Base-by-base conservation (phyloP, 2,113 vertebrate genomes). In the Brachyhypopomus occidentalis region DNA sequence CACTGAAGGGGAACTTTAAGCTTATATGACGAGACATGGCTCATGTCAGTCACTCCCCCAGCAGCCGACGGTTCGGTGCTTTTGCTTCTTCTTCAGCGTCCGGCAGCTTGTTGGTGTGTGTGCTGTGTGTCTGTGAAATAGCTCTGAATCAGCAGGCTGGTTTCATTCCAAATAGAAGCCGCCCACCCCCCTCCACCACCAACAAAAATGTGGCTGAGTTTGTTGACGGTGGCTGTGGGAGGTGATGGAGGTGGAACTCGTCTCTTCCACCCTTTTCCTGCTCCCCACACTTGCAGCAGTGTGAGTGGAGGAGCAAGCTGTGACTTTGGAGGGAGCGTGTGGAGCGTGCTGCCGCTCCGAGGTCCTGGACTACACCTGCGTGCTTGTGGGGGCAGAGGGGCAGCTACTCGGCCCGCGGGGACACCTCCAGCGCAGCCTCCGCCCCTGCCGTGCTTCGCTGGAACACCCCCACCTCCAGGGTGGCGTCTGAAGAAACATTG, bases 341-440 rank as follows among this genome's bases (percentile, higher is more conserved):
- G 78, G 67, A 78, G 78, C n/a, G n/a, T n/a, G n/a, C 78, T 45
- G 70, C 38, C 56, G 36, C n/a, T 7, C 23, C 63, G 22, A 16
- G 23, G 14, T 64, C 41, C 9, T 2, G 55, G 23, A 22, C 58
- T 38, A 63, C 64, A 8, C 55, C 70, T 25, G 19, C 2, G 9
- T 12, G 19, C n/a, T n/a, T n/a, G n/a, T n/a, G n/a, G n/a, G n/a
- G n/a, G n/a, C n/a, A n/a, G n/a, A n/a, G n/a, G n/a, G n/a, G n/a
- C n/a, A n/a, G n/a, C n/a, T n/a, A n/a, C n/a, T n/a, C n/a, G n/a
- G 84, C 77, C 67, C 86, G 87, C 82, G 69, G 76, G 76, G 75
- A 56, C 60, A 66, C 36, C 38, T 88, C 89, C 77, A 87, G 79
- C 80, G 80, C 83, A 91, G 90, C 88, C 93, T 84, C 88, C 85